These are phyloP conservation scores for Anas platyrhynchos DNA, from an alignment of 2,113 vertebrate species.

Conservation along the genomic window DNA sequence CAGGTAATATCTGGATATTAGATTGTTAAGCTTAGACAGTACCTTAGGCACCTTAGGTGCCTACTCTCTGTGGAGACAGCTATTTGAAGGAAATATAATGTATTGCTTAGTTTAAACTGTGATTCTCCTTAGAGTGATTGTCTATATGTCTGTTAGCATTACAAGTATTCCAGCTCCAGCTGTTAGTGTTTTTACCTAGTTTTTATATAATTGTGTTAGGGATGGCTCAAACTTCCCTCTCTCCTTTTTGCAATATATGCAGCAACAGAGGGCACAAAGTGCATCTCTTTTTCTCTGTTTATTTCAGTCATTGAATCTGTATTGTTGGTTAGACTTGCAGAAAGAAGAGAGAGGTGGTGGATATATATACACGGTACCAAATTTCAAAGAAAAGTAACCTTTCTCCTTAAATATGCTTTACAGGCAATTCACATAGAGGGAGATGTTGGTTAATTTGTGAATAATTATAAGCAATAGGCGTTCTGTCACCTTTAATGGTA, in stretches of 20 bases:
- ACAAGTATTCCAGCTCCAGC: not conserved
- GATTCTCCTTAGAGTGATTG: not conserved
- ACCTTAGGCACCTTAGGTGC: not conserved
- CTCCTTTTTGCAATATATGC: not conserved
- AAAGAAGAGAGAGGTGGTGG: not conserved
- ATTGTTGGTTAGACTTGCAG: not conserved
- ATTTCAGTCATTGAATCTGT: not conserved
- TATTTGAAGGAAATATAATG: not conserved
- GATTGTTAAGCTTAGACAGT: not conserved
- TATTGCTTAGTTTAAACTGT: not conserved
- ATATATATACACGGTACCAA: not conserved
- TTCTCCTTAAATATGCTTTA: not conserved
- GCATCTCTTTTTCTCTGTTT: not conserved
- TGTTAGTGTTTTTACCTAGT: not conserved
- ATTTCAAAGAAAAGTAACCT: not conserved
- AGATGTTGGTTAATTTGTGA: not conserved
- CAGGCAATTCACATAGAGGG: not conserved
- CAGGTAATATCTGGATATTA: conserved; percentile 63
- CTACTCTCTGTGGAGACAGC: not conserved
- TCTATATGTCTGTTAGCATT: not conserved
- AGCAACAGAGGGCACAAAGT: not conserved
- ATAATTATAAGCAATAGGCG: not conserved
- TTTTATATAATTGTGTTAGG: not conserved
- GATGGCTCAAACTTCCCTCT: not conserved
- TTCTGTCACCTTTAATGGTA: not conserved